These are phyloP conservation scores for Corythornis leucogaster DNA, from an alignment of 2,797 vertebrate genomes.

Conservation along the genomic window DNA sequence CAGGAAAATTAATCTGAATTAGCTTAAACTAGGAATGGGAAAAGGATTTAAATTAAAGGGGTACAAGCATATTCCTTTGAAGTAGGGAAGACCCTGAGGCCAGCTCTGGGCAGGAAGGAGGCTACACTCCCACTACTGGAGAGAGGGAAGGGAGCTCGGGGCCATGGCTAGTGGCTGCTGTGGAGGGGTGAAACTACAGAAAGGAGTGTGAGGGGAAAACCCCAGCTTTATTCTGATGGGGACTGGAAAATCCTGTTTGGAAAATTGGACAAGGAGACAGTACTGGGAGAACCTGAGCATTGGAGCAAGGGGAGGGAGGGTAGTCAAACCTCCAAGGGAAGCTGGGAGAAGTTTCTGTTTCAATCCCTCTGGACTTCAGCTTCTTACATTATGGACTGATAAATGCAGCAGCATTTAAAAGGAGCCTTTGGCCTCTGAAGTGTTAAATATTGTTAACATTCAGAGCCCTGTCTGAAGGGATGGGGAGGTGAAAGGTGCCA, in stretches of 20 bases:
- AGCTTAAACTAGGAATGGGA: background rate
- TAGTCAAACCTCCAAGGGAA: background rate
- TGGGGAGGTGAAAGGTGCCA: background rate
- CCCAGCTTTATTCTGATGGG: background rate
- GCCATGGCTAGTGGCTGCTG: background rate
- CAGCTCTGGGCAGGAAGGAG: background rate
- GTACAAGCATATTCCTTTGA: background rate
- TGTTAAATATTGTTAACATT: background rate
- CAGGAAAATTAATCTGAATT: background rate
- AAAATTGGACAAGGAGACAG: slow-evolving; percentile 23
- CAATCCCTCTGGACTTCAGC: background rate
- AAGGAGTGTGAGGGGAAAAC: slow-evolving; percentile 12
- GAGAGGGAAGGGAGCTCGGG: background rate
- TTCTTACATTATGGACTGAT: background rate
- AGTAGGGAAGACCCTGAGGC: background rate
- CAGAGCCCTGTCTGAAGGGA: background rate
- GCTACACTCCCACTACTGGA: background rate
- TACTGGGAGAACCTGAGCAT: background rate
- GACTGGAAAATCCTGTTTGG: slow-evolving; percentile 58
- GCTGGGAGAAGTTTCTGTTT: background rate
- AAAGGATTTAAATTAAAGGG: background rate
- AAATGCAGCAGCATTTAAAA: background rate
- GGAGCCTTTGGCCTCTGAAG: background rate
- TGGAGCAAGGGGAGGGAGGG: background rate
- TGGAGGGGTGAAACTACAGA: background rate